Percentiles rank a stretch among this genome's conserved stretches.
These are phyloP conservation scores for Sphecodes monilicornis DNA, from an alignment of 2,888 invertebrate species.

Conservation along the genomic window DNA sequence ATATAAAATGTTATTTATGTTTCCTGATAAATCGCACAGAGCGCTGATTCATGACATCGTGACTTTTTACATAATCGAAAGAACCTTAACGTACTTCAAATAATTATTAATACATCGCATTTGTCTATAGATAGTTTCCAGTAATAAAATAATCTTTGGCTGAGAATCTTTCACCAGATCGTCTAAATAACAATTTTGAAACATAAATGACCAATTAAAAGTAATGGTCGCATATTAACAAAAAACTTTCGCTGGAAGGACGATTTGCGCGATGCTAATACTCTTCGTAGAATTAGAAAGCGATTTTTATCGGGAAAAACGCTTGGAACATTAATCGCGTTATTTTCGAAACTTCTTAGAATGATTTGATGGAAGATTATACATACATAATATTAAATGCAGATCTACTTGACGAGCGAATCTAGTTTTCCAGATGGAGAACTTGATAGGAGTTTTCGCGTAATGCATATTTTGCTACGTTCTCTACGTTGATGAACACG, in stretches of 20 bases:
- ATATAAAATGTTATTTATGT: background rate
- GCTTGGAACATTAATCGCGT: background rate
- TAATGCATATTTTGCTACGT: background rate
- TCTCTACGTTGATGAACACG: background rate
- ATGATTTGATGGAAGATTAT: background rate
- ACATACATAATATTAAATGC: background rate
- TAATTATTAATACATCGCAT: background rate
- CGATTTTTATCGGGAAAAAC: background rate
- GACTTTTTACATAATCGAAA: background rate
- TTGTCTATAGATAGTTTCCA: background rate
- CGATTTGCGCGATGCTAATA: background rate
- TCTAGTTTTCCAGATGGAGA: conserved; percentile 17
- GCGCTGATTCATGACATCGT: background rate
- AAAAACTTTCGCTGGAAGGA: background rate
- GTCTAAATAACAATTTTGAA: background rate
- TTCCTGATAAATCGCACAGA: background rate
- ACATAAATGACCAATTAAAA: background rate
- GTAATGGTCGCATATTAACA: background rate
- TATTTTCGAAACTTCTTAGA: background rate
- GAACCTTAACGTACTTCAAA: background rate
- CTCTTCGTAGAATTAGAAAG: background rate
- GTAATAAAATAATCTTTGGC: background rate
- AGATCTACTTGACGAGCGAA: background rate
- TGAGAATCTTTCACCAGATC: background rate
- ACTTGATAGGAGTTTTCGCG: background rate